Base-by-base conservation (phyloP, 2,797 vertebrate species). In the Hyperoplus lanceolatus region DNA sequence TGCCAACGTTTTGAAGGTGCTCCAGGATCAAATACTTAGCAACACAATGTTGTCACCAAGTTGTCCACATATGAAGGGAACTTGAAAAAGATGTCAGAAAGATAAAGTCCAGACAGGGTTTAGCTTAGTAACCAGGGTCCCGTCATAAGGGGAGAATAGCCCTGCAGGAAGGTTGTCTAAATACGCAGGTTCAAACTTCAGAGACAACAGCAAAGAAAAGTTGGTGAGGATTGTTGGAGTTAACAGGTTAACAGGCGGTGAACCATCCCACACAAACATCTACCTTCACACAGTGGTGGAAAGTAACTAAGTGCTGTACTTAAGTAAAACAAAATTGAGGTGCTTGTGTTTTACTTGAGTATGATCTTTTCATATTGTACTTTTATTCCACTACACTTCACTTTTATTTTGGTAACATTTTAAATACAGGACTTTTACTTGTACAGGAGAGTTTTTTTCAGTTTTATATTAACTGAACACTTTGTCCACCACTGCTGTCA, bases 1-100 rank as follows among this genome's bases (percentile, higher is more conserved):
- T 56, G 59, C 69, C 70, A 57, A 80, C 49, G 29, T 18, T 64
- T 16, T 38, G 63, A 83, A 80, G 68, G 75, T 84, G 83, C 82
- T 87, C 77, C 6, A 18, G 81, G 82, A 85, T 85, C 85, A 89
- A 83, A 70, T 70, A 53, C 18, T 54, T 14, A 50, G 12, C 12
- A 16, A n/a, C 6, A 29, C 29, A 29, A 29, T 29, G 29, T 29
- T 29, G 29, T 29, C 29, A 29, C 29, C 29, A 29, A 29, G 29
- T 29, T 18, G 53, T 21, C 53, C 18, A 29, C 21, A 54, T 13
- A 5, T 50, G 57, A 54, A 73, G 39, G 49, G 53, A 41, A 62
- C 50, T 59, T 62, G 68, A 10, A n/a, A 54, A 59, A 43, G 11
- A 69, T 43, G 54, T 60, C 16, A 21, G 56, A 71, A 59, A 42